A percentile compares a stretch with the other conserved stretches of the same genome.
These are phyloP conservation scores for Laticauda colubrina DNA, from an alignment of 2,113 vertebrate genomes.

Conservation along the genomic window DNA sequence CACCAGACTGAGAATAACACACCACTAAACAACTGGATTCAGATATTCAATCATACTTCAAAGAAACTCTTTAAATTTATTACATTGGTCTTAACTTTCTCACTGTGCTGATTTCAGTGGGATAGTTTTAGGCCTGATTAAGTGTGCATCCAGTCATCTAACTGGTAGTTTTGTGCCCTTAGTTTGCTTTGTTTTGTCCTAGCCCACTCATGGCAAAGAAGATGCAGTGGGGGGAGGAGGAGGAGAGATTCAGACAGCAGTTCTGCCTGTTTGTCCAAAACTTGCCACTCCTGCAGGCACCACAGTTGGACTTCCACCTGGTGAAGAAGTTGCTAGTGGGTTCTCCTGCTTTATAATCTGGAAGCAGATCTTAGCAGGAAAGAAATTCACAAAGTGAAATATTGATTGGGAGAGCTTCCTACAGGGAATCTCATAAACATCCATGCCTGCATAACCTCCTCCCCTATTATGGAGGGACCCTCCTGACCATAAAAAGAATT, in stretches of 20 bases:
- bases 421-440: neutral
- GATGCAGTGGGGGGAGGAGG: neutral
- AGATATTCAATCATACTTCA: neutral
- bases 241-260: neutral
- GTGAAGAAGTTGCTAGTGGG: neutral
- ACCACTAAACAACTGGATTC: neutral
- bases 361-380: neutral
- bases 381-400: neutral
- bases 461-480: neutral
- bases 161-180: neutral
- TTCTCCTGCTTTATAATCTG: neutral
- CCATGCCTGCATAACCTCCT: neutral
- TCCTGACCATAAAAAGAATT: neutral
- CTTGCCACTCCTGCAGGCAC: neutral
- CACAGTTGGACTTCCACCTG: neutral
- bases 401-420: neutral
- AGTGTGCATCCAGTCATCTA: neutral
- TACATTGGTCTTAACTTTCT: neutral
- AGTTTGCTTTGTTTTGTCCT: neutral
- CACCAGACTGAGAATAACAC: neutral
- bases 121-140: neutral
- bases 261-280: neutral
- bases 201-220: neutral
- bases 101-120: neutral
- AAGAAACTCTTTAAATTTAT: neutral